Conservation (phyloP, 2,797 vertebrate genomes). For the Pangasius djambal region DNA sequence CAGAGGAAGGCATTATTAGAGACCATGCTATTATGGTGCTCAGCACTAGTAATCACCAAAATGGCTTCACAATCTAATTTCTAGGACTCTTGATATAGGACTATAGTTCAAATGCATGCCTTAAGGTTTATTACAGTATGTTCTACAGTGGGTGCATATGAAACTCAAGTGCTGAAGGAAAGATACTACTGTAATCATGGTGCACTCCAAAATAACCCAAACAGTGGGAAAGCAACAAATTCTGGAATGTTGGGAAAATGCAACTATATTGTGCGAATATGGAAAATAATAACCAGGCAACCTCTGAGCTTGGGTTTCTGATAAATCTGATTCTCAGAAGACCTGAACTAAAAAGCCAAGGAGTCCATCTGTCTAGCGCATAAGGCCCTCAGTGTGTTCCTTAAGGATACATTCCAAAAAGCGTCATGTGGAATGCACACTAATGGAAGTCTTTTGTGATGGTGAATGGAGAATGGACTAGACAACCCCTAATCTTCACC, state of each 20-base stretch:
- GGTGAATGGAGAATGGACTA: constrained; percentile 47
- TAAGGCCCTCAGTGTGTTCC: constrained; percentile 36
- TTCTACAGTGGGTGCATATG: neutral
- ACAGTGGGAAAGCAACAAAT: neutral
- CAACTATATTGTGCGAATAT: neutral
- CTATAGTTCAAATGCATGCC: constrained; percentile 21
- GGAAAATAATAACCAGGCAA: constrained; percentile 15
- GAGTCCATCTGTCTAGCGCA: constrained; percentile 41
- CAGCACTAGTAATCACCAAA: constrained; percentile 41
- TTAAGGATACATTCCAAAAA: constrained; percentile 49
- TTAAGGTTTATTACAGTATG: constrained; percentile 8
- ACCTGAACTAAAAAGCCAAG: constrained; percentile 37
- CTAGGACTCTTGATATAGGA: constrained; percentile 7
- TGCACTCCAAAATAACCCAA: neutral
- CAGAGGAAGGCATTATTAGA: constrained; percentile 37
- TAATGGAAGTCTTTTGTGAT: constrained; percentile 55
- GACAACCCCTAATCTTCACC: constrained; percentile 57
- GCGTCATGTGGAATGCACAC: constrained; percentile 38
- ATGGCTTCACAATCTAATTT: constrained; percentile 39
- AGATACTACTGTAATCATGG: neutral
- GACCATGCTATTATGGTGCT: constrained; percentile 36
- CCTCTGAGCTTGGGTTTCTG: neutral
- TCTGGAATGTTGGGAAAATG: neutral
- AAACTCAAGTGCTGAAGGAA: constrained; percentile 23
- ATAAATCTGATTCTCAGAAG: constrained; percentile 36